Base-by-base conservation (phyloP, 1,140 invertebrate species). In the Eciton burchellii region DNA sequence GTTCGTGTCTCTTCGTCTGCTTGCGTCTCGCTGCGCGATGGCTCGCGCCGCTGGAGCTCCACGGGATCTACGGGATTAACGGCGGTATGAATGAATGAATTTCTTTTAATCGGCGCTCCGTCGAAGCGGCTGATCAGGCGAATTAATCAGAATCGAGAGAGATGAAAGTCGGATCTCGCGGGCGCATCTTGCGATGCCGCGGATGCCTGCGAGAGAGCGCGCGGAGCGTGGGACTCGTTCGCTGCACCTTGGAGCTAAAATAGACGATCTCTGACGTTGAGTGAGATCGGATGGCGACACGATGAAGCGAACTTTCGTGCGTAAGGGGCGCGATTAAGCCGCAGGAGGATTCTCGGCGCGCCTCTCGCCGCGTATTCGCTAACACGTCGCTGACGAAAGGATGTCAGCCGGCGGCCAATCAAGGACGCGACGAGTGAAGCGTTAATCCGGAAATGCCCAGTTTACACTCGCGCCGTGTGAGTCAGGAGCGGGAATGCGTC, bases 401-500 rank as follows among this genome's bases (percentile, higher is more conserved):
- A 45, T 66, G 16, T 68, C 35, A 57, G 24, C 0, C 11, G 54
- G 16, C 29, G 52, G 29, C 35, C 41, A 63, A 54, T 79, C 63
- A 56, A 79, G 74, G 52, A 68, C 35, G 16, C 21, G 14, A 66
- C 35, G 8, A 21, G 5, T 77, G 49, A 66, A 66, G 6, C 19
- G 56, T 70, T 79, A 45, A 79, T 79, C 56, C 41, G 21, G 4
- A 70, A 68, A 79, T 68, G 12, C 12, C 62, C 19, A 65, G 29
- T 66, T 77, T 54, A 70, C n/a, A n/a, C 45, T 56, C 63, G 63
- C 24, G 29, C n/a, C 12, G 6, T 45, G 11, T 57, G 52, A 57
- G 49, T 70, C 45, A 65, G 59, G 1, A 4, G 26, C 19, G 54
- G 62, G 74, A 79, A 29, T 57, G 74, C 35, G 49, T 29, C 74